Evolutionary conservation across 2,113 vertebrate species (phyloP).

Genomic region (Phaethon lepturus): DNA sequence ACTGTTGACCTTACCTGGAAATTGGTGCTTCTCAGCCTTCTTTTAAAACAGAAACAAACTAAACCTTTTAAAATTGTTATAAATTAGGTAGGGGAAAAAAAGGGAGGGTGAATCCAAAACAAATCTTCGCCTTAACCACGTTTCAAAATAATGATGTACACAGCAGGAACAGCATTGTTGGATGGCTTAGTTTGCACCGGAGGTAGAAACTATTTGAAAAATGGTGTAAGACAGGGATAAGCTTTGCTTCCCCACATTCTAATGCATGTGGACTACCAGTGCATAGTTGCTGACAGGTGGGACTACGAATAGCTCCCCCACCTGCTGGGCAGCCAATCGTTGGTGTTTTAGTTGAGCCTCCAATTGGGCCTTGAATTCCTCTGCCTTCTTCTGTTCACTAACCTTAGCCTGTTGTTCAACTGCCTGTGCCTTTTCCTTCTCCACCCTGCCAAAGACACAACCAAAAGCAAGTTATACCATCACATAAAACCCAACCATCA

Average conservation of each 20-base stretch:
- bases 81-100: accelerated
- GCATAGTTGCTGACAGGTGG: constrained; percentile 60
- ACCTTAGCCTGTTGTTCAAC: constrained; percentile 90
- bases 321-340: constrained; percentile 88
- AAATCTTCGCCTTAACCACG: not conserved
- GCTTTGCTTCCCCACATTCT: not conserved
- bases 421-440: constrained; percentile 95
- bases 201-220: not conserved
- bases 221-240: not conserved
- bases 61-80: not conserved
- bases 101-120: not conserved
- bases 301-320: constrained; percentile 69
- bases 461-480: not conserved
- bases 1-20: not conserved
- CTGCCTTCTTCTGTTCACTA: constrained; percentile 85
- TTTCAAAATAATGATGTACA: not conserved
- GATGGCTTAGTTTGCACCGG: not conserved
- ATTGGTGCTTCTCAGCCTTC: not conserved
- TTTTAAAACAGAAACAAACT: constrained; percentile 14
- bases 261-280: constrained; percentile 28
- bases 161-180: not conserved
- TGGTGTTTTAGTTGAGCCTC: constrained; percentile 91
- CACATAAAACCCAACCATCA: not conserved
- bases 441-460: constrained; percentile 84
- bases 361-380: constrained; percentile 86